These are phyloP conservation scores for Salvator merianae DNA, from an alignment of 2,113 vertebrate genomes.

Conservation along the genomic window DNA sequence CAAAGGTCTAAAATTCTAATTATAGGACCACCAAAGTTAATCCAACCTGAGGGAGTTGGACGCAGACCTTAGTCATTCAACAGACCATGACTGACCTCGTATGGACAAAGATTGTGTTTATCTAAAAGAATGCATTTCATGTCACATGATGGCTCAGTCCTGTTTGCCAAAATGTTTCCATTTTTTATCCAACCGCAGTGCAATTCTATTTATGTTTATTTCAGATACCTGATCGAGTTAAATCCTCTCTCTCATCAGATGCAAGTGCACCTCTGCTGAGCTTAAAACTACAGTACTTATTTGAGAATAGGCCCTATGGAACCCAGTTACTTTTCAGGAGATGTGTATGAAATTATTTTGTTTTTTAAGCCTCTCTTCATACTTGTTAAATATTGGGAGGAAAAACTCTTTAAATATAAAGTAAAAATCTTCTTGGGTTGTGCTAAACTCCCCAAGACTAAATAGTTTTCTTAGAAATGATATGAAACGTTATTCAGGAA, in stretches of 20 bases:
- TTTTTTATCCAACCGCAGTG: background rate
- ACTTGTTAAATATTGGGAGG: no score
- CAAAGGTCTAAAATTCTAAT: conserved; percentile 16
- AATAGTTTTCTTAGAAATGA: no score
- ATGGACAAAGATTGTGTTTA: background rate
- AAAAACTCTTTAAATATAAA: no score
- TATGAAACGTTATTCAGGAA: no score
- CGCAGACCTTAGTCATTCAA: conserved; percentile 4
- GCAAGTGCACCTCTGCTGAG: background rate
- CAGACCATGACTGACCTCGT: background rate
- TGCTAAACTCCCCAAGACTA: no score
- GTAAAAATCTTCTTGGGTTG: no score
- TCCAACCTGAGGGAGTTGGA: conserved; percentile 27
- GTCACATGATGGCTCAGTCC: background rate
- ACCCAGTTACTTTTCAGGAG: background rate
- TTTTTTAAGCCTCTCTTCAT: no score
- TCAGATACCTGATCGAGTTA: background rate
- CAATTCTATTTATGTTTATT: background rate
- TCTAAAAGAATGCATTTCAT: background rate
- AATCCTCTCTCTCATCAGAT: background rate
- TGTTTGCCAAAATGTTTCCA: conserved; percentile 7
- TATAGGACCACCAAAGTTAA: conserved; percentile 15
- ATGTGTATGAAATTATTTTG: no score
- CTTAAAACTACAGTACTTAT: background rate
- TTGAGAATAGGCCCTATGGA: background rate